Evolutionary conservation across 2,888 invertebrate species (phyloP).

Genomic region (Calephelis perditalis): DNA sequence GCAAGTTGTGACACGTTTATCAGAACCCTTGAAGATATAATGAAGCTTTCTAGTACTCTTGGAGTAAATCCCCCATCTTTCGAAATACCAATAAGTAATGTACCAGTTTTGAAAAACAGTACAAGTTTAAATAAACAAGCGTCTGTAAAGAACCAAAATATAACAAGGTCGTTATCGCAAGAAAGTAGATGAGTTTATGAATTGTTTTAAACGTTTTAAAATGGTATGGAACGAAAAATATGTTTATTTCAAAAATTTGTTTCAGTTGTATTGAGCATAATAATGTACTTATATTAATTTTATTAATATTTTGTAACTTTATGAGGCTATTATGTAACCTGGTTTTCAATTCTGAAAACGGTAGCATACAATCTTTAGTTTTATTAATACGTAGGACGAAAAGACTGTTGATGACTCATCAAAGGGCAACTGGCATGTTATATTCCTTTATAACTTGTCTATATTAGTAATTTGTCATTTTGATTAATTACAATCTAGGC

Average conservation of each 20-base stretch:
- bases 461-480: too few relatives aligned
- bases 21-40: constrained; percentile 88
- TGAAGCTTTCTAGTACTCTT: constrained; percentile 76
- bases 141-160: constrained; percentile 46
- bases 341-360: neutral
- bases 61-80: constrained; percentile 40
- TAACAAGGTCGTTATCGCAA: constrained; percentile 61
- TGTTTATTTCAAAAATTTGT: neutral
- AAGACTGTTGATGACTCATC: too few relatives aligned
- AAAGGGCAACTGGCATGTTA: too few relatives aligned
- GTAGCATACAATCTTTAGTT: neutral
- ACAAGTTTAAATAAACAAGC: constrained; percentile 37
- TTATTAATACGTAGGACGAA: neutral
- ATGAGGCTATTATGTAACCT: constrained; percentile 1
- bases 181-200: constrained; percentile 63
- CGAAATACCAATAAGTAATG: constrained; percentile 48
- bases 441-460: too few relatives aligned
- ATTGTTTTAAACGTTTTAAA: constrained; percentile 14
- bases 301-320: constrained; percentile 1
- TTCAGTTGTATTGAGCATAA: neutral
- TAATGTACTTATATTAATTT: neutral
- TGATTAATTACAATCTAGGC: too few relatives aligned
- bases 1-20: constrained; percentile 92
- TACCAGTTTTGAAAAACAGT: constrained; percentile 42
- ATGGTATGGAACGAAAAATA: neutral